Evolutionary conservation across 2,888 invertebrate species (phyloP).

Genomic region (Fragum sueziense): DNA sequence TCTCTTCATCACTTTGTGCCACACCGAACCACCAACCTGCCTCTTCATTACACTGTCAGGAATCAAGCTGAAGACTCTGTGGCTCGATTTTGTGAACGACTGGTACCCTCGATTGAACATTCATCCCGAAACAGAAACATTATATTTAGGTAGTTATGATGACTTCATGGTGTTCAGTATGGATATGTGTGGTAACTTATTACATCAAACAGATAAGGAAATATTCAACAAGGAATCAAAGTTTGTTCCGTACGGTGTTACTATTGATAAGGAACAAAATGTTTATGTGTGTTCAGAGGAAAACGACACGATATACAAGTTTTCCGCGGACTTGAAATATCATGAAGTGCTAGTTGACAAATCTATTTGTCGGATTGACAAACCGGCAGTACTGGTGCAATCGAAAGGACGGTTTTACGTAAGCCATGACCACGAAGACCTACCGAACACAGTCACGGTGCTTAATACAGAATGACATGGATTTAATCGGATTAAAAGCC

Average conservation of each 20-base stretch:
- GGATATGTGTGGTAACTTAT: neutral
- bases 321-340: neutral
- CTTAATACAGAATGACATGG: neutral
- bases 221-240: neutral
- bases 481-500: no score
- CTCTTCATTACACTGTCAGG: neutral
- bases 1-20: neutral
- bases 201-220: neutral
- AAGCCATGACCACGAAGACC: neutral
- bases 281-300: slow-evolving; percentile 8
- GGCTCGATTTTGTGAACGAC: neutral
- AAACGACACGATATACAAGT: neutral
- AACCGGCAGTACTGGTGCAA: neutral
- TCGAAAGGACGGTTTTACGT: neutral
- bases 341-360: neutral
- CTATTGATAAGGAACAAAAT: neutral
- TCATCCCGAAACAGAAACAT: neutral
- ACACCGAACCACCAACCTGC: neutral
- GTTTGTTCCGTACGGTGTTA: neutral
- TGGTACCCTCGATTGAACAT: slow-evolving; percentile 8
- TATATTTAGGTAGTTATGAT: slow-evolving; percentile 10
- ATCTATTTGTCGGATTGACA: neutral
- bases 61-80: neutral
- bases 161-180: neutral
- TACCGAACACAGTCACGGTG: neutral